These are phyloP conservation scores for Menidia beryllina DNA, from an alignment of 2,113 vertebrate genomes.

Conservation along the genomic window DNA sequence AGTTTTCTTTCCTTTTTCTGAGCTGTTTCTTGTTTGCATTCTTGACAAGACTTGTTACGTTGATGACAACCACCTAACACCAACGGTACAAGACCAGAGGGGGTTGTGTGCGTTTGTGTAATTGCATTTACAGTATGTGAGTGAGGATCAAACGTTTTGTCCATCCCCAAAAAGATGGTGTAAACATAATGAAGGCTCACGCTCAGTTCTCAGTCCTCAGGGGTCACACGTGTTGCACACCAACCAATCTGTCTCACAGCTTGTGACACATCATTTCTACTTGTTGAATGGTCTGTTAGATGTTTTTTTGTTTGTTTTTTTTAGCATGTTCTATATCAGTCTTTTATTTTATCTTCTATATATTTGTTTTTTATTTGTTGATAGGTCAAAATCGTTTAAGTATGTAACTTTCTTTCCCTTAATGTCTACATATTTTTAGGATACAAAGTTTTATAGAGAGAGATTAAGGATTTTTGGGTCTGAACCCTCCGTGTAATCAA, in stretches of 20 bases:
- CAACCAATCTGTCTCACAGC: conserved; percentile 64
- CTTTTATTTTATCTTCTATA: conserved; percentile 32
- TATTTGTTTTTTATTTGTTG: conserved; percentile 46
- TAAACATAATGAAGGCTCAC: conserved; percentile 74
- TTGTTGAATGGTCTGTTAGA: conserved; percentile 29
- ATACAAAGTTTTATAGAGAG: conserved; percentile 49
- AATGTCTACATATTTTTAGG: conserved; percentile 49
- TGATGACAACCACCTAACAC: conserved; percentile 70
- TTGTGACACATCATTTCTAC: conserved; percentile 64
- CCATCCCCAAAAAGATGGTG: conserved; percentile 66
- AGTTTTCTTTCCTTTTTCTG: conserved; percentile 44
- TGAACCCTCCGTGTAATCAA: conserved; percentile 36
- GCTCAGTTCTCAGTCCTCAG: conserved; percentile 75
- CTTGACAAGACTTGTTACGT: conserved; percentile 62
- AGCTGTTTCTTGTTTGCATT: conserved; percentile 17
- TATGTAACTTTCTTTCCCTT: conserved; percentile 43
- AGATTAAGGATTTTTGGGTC: conserved; percentile 51
- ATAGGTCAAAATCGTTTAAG: conserved; percentile 47
- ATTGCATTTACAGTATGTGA: conserved; percentile 42
- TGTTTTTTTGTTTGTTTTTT: no score
- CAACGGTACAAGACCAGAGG: conserved; percentile 69
- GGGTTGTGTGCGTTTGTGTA: conserved; percentile 57
- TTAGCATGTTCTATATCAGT: conserved; percentile 51
- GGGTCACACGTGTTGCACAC: conserved; percentile 78
- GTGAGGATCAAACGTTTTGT: conserved; percentile 58